These are phyloP conservation scores for Euphonia xanthogaster DNA, from an alignment of 2,797 vertebrate genomes.

Conservation along the genomic window DNA sequence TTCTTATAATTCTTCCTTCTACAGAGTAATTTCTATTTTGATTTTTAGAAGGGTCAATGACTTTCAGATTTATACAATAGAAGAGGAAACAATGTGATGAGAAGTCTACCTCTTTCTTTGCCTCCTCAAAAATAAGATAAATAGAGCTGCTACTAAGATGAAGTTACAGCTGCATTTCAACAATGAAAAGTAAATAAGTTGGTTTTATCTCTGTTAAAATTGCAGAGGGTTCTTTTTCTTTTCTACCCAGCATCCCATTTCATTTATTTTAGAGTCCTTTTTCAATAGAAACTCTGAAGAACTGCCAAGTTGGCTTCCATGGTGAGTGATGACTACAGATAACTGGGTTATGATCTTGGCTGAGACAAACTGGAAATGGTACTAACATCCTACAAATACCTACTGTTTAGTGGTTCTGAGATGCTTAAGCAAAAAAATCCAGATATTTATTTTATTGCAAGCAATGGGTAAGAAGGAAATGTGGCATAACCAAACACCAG, in stretches of 20 bases:
- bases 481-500: background rate
- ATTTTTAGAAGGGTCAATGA: background rate
- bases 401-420: background rate
- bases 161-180: background rate
- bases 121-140: background rate
- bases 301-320: background rate
- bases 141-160: background rate
- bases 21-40: background rate
- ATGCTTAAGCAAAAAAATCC: background rate
- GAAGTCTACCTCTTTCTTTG: background rate
- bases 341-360: conserved; percentile 15
- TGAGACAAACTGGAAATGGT: background rate
- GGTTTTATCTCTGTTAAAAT: background rate
- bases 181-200: conserved; percentile 20
- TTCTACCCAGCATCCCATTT: background rate
- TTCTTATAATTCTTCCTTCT: background rate
- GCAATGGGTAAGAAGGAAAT: background rate
- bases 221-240: background rate
- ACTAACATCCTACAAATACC: background rate
- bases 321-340: conserved; percentile 13
- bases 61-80: background rate
- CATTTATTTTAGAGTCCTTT: conserved; percentile 7
- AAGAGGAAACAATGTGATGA: background rate
- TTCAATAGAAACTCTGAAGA: conserved; percentile 4
- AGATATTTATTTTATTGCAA: background rate